Percentiles rank a stretch among this genome's conserved stretches.
Conservation (phyloP, 2,888 invertebrate species). For the Apoda limacodes region DNA sequence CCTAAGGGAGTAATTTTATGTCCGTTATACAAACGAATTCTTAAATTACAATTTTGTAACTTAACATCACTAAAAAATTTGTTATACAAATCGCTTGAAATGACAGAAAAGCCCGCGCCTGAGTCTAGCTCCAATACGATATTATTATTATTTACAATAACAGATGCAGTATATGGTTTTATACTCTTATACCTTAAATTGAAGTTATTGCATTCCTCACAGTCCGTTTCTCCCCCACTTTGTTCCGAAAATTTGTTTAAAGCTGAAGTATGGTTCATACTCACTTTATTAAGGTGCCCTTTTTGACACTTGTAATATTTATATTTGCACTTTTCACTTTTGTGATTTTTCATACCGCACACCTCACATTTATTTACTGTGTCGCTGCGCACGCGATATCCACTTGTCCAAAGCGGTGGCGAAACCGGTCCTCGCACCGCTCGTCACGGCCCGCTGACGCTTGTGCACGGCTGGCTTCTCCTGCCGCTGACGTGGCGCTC, state of each 20-base stretch:
- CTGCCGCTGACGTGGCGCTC: conserved; percentile 11
- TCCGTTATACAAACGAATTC: no score
- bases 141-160: conserved; percentile 4
- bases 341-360: conserved; percentile 9
- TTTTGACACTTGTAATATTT: conserved; percentile 11
- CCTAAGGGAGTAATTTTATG: no score
- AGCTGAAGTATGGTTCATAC: conserved; percentile 1
- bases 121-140: conserved; percentile 10
- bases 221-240: conserved; percentile 2
- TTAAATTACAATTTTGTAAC: no score
- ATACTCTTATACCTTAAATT: conserved; percentile 11
- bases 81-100: conserved; percentile 9
- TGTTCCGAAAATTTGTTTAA: background rate
- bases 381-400: no score
- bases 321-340: conserved; percentile 10
- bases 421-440: no score
- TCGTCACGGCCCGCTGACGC: no score
- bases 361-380: conserved; percentile 4
- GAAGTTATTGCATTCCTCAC: conserved; percentile 11
- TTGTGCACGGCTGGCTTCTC: background rate
- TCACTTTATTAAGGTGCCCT: conserved; percentile 13
- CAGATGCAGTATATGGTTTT: conserved; percentile 7
- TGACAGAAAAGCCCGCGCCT: conserved; percentile 10
- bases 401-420: no score
- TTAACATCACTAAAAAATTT: no score